phyloP scores from a whole-genome alignment of 2,113 vertebrate genomes.

The Asarcornis scutulata region DNA sequence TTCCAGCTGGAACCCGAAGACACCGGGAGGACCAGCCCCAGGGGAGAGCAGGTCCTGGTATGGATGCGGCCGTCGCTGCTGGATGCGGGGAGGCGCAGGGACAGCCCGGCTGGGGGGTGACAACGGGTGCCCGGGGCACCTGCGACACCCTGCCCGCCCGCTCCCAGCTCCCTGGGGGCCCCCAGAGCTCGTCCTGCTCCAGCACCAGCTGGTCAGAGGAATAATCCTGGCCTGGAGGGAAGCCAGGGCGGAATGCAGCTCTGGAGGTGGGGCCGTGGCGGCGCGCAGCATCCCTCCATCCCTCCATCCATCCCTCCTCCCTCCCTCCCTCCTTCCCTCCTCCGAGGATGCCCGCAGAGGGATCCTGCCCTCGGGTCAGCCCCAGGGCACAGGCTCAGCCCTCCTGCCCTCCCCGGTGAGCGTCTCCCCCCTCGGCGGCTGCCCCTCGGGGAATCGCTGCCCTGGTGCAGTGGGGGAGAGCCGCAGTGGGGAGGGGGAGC shows the following conservation, averaged over 20 bases:
- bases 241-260: slow-evolving; percentile 62
- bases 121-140: neutral
- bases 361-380: neutral
- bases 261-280: neutral
- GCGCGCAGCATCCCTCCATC: slow-evolving; percentile 16
- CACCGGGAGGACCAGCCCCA: neutral
- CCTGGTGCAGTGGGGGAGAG: neutral
- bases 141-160: neutral
- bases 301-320: neutral
- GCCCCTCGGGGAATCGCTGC: neutral
- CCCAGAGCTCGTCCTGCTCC: neutral
- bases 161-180: neutral
- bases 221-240: slow-evolving; percentile 60
- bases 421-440: neutral
- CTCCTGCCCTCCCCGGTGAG: neutral
- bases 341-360: neutral
- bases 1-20: neutral
- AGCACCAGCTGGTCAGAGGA: slow-evolving; percentile 58
- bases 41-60: neutral
- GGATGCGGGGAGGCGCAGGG: rapidly evolving
- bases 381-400: neutral
- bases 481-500: neutral
- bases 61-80: rapidly evolving
- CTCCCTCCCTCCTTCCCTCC: neutral
- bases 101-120: neutral